These are phyloP conservation scores for Eidolon dupreanum DNA, from an alignment of 2,797 vertebrate genomes.

Conservation along the genomic window DNA sequence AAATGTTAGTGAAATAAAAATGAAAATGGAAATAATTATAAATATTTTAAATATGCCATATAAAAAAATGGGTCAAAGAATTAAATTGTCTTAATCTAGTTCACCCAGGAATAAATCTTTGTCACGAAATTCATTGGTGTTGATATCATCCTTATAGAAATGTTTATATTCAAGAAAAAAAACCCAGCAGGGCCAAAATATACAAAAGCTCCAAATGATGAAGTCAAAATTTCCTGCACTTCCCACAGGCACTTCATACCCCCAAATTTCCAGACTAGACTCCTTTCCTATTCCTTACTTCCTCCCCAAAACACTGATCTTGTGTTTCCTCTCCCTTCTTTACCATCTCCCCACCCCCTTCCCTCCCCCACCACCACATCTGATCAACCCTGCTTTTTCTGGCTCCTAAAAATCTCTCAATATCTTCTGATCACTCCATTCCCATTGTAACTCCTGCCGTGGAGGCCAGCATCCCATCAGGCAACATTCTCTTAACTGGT, in stretches of 20 bases:
- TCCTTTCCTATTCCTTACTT: background rate
- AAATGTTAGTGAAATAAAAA: slow-evolving; percentile 41
- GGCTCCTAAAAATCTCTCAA: background rate
- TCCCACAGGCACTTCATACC: background rate
- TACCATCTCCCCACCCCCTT: too few relatives aligned
- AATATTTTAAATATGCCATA: slow-evolving; percentile 16
- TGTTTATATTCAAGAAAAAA: background rate
- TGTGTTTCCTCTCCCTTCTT: background rate
- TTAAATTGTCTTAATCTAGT: background rate
- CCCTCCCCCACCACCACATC: rapidly evolving
- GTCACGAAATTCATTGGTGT: background rate
- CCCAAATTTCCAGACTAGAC: background rate
- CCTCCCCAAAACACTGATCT: background rate
- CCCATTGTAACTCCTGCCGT: background rate
- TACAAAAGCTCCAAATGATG: background rate
- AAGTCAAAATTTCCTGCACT: background rate
- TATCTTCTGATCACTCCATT: background rate
- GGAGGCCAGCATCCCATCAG: too few relatives aligned
- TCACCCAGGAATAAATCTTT: background rate
- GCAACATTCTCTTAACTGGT: background rate
- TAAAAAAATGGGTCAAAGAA: slow-evolving; percentile 37
- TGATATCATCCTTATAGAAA: background rate
- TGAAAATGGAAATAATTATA: background rate
- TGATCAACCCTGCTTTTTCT: background rate
- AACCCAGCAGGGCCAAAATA: background rate